A percentile compares a stretch with the other conserved stretches of the same genome.
phyloP scores from a whole-genome alignment of 2,113 vertebrate species.

The Oreochromis aureus region DNA sequence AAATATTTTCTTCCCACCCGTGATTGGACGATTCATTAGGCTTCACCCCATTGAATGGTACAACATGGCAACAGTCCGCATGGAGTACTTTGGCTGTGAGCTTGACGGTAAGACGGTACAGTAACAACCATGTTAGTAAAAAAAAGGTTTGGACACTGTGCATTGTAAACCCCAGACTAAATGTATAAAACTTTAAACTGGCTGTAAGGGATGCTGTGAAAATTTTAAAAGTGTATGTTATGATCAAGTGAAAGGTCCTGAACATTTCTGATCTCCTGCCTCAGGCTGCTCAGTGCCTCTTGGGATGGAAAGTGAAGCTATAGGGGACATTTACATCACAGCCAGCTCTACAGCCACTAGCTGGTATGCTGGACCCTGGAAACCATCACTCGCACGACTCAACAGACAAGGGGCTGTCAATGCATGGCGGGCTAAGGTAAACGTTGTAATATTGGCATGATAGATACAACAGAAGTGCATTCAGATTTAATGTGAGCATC shows the following conservation, averaged over 20 bases:
- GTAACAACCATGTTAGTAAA: neutral
- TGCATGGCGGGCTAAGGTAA: constrained; percentile 86
- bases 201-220: neutral
- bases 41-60: constrained; percentile 77
- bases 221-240: neutral
- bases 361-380: constrained; percentile 76
- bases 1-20: constrained; percentile 84
- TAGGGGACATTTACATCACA: constrained; percentile 72
- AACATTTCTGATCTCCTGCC: neutral
- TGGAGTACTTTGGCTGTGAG: constrained; percentile 92
- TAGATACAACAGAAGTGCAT: neutral
- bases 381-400: constrained; percentile 77
- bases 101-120: constrained; percentile 77
- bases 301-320: constrained; percentile 78
- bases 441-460: neutral
- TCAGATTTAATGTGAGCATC: neutral
- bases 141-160: neutral
- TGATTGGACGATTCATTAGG: constrained; percentile 84
- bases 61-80: constrained; percentile 80
- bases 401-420: constrained; percentile 75
- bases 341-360: constrained; percentile 76
- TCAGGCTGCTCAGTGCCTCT: constrained; percentile 84
- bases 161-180: neutral
- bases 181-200: neutral
- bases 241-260: neutral